Conservation (phyloP, 2,797 vertebrate species). For the Fratercula arctica region DNA sequence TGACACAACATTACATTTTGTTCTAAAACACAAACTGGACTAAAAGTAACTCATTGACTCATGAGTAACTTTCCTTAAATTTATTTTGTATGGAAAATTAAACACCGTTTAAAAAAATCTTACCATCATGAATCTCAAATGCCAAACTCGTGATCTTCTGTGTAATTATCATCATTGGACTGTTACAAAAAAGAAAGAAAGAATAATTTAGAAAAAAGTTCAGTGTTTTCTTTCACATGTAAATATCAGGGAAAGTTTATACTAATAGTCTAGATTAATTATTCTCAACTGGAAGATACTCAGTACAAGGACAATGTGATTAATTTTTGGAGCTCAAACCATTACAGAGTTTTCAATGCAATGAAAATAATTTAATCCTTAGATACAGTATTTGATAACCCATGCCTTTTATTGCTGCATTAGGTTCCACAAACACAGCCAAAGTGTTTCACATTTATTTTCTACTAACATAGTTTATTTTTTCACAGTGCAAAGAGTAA, state of each 20-base stretch:
- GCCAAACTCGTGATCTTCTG: conserved; percentile 97
- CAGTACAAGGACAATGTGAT: background rate
- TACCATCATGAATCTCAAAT: conserved; percentile 94
- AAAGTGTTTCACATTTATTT: background rate
- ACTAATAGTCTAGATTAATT: background rate
- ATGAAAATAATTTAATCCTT: background rate
- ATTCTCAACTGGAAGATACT: background rate
- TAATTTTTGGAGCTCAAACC: background rate
- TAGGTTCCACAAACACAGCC: background rate
- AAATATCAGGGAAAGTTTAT: background rate
- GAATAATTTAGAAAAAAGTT: background rate
- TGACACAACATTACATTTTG: background rate
- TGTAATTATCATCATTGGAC: conserved; percentile 97
- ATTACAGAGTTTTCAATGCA: background rate
- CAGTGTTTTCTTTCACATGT: background rate
- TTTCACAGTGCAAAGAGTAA: background rate
- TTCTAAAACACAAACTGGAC: background rate
- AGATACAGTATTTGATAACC: background rate
- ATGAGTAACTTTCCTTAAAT: background rate
- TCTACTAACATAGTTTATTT: background rate
- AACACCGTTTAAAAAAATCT: conserved; percentile 59
- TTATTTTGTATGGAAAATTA: background rate
- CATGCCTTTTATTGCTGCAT: background rate
- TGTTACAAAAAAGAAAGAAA: conserved; percentile 61
- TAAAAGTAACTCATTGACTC: background rate